These are phyloP conservation scores for Cyphomyrmex costatus DNA, from an alignment of 1,140 invertebrate species.

Conservation along the genomic window DNA sequence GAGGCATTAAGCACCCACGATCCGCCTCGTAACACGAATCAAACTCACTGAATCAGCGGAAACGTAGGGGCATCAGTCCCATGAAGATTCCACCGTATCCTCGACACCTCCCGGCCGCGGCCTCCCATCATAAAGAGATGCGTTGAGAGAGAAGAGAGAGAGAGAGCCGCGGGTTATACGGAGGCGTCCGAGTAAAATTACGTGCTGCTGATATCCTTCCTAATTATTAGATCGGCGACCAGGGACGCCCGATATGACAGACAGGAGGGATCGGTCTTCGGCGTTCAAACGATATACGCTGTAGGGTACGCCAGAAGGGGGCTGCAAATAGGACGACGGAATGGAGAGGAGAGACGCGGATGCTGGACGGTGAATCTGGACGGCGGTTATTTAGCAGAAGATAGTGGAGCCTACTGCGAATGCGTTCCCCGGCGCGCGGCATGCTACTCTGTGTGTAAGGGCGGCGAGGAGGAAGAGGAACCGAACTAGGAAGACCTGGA, in stretches of 20 bases:
- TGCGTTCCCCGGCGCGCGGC: constrained; percentile 53
- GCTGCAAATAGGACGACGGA: constrained; percentile 47
- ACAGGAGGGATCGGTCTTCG: constrained; percentile 14
- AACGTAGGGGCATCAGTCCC: constrained; percentile 44
- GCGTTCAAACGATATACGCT: constrained; percentile 34
- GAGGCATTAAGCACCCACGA: constrained; percentile 60
- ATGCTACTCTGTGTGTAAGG: constrained; percentile 71
- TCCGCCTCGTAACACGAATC: constrained; percentile 48
- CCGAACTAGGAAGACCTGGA: constrained; percentile 32
- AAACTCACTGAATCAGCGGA: constrained; percentile 63
- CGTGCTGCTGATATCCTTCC: constrained; percentile 60
- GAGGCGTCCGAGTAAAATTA: constrained; percentile 51
- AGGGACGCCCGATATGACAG: constrained; percentile 38
- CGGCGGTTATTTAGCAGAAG: constrained; percentile 80
- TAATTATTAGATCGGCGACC: constrained; percentile 69
- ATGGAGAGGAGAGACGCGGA: constrained; percentile 20
- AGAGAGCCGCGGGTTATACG: constrained; percentile 39
- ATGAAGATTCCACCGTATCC: constrained; percentile 22
- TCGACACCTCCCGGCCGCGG: constrained; percentile 39
- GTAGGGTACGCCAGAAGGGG: constrained; percentile 42
- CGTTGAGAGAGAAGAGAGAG: neutral
- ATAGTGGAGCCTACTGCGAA: constrained; percentile 66
- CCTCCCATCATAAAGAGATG: constrained; percentile 14
- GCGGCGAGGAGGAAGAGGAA: constrained; percentile 62
- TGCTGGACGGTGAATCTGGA: constrained; percentile 71